Base-by-base conservation (phyloP, 2,888 invertebrate genomes). In the Drymonia ruficornis region DNA sequence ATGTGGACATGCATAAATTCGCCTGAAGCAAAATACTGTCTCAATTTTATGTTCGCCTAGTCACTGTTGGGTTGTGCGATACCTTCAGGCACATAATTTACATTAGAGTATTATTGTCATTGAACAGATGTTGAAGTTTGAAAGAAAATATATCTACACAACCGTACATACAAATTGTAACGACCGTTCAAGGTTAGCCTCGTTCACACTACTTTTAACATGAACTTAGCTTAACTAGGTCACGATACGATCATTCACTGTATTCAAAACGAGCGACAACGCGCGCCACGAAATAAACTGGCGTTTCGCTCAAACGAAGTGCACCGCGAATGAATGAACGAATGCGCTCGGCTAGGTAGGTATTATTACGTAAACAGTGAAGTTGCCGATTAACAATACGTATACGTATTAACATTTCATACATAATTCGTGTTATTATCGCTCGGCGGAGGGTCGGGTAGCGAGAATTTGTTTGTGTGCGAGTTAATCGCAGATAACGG, bases 401-500 rank as follows among this genome's bases (percentile, higher is more conserved):
- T 67, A 57, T 59, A 65, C 68, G n/a, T n/a, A 86, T 86, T 87
- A 89, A 84, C 81, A 81, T 83, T 82, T 77, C 71, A 81, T 82
- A 82, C 76, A 83, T 83, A 82, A 85, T 83, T 76, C 73, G 70
- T 68, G 81, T 84, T 82, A 83, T 91, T 87, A 89, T 89, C 72
- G 56, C 45, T 36, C 82, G 74, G 68, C 61, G 68, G 65, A 63
- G 72, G 76, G 80, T 77, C 79, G 80, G 1, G 29, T 15, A 18
- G 19, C 71, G 71, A 75, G 76, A 87, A 84, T 86, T 86, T 87
- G 87, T 90, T 89, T 84, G 85, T 83, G 78, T 85, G 79, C 76
- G 74, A 80, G 67, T 81, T 81, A 84, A 85, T 86, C 83, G 80
- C 72, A 80, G 91, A 91, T 91, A 92, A 89, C 88, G 84, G 86